phyloP scores from a whole-genome alignment of 1,140 invertebrate genomes.

The Gyrodactylus salaris region DNA sequence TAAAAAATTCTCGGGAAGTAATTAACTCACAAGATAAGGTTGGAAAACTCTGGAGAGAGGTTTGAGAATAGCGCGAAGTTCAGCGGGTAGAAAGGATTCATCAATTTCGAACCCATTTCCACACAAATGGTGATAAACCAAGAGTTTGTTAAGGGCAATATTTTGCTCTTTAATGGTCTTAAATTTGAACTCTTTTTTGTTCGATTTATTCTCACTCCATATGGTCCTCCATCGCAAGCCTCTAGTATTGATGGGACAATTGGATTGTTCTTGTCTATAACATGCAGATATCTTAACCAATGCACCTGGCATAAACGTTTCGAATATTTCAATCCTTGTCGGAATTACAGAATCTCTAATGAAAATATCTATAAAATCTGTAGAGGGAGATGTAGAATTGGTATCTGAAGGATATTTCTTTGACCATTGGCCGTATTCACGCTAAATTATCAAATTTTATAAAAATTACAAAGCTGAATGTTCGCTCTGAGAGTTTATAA shows the following conservation, averaged over 20 bases:
- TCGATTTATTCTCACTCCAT: neutral
- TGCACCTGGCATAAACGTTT: neutral
- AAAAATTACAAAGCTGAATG: neutral
- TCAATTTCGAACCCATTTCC: neutral
- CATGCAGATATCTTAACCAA: neutral
- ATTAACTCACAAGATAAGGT: neutral
- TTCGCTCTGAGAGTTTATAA: neutral
- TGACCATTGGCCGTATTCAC: neutral
- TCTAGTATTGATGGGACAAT: neutral
- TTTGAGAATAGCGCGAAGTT: neutral
- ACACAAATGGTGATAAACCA: neutral
- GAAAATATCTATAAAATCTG: neutral
- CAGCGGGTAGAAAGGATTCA: neutral
- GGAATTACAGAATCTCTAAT: neutral
- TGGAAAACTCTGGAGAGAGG: neutral
- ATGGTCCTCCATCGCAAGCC: neutral
- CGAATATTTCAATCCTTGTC: neutral
- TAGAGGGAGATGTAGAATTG: neutral
- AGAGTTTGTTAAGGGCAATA: neutral
- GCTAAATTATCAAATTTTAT: neutral
- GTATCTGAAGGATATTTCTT: neutral
- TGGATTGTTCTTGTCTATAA: neutral
- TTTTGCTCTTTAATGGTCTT: neutral
- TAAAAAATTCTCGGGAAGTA: too few relatives aligned
- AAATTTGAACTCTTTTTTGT: neutral